Percentiles rank a stretch among this genome's conserved stretches.
Conservation (phyloP, 2,113 vertebrate species). For the Rhabdornis inornatus region DNA sequence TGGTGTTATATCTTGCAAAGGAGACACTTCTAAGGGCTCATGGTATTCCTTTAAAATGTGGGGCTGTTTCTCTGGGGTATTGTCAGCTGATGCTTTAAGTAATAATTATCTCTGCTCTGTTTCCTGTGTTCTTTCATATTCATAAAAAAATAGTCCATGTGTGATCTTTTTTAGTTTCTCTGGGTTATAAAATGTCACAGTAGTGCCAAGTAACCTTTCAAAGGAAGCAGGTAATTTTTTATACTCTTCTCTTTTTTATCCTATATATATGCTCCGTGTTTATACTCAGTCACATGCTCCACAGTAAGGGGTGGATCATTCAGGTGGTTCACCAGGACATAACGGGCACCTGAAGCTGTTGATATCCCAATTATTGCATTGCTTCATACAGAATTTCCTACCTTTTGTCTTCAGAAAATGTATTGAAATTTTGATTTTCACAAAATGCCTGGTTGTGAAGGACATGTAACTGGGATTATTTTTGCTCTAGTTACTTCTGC, state of each 20-base stretch:
- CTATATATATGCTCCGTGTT: fast-evolving
- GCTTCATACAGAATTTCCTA: not conserved
- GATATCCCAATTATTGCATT: not conserved
- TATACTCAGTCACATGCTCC: not conserved
- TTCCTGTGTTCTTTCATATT: not conserved
- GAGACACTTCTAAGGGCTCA: not conserved
- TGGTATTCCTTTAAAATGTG: not conserved
- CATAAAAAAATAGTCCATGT: not conserved
- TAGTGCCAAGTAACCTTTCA: not conserved
- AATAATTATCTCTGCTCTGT: not conserved
- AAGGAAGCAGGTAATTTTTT: not conserved
- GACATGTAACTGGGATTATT: not conserved
- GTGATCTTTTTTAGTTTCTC: not conserved
- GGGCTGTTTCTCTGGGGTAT: not conserved
- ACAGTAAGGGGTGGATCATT: not conserved
- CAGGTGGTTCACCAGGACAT: not conserved
- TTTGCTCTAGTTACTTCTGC: not conserved
- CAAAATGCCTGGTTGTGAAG: not conserved
- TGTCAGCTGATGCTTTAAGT: not conserved
- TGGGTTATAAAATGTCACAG: not conserved
- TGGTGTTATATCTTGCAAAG: not conserved
- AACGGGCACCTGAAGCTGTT: not conserved
- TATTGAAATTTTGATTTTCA: not conserved
- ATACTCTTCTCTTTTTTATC: not conserved
- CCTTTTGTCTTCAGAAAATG: not conserved